Evolutionary conservation across 2,888 invertebrate species (phyloP).

Genomic region (Apoderus coryli): DNA sequence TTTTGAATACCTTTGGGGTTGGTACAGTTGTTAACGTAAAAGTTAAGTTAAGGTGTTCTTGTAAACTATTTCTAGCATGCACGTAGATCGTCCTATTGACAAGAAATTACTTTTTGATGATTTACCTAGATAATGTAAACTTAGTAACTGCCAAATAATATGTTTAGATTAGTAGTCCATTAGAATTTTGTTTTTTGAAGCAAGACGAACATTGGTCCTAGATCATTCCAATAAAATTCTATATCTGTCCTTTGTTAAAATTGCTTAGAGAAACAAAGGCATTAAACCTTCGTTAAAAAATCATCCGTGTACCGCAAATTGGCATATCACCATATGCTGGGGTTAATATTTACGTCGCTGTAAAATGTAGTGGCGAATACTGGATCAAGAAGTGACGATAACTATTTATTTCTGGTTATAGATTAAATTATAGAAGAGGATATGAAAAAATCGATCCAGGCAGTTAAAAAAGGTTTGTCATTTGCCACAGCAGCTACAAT

Average conservation of each 20-base stretch:
- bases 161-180: constrained; percentile 1
- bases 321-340: constrained; percentile 1
- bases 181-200: background rate
- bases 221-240: constrained; percentile 3
- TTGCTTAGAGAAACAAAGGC: constrained; percentile 1
- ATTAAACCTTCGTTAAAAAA: constrained; percentile 1
- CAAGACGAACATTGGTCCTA: constrained; percentile 1
- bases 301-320: constrained; percentile 2
- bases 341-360: constrained; percentile 1
- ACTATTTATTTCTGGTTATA: background rate
- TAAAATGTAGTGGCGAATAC: constrained; percentile 2
- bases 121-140: background rate
- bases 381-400: constrained; percentile 2
- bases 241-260: constrained; percentile 1
- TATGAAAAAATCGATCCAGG: background rate
- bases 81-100: constrained; percentile 1
- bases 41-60: constrained; percentile 1
- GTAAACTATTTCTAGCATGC: constrained; percentile 1
- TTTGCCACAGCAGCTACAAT: constrained; percentile 1
- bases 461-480: constrained; percentile 3
- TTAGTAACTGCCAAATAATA: constrained; percentile 2
- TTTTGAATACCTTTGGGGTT: constrained; percentile 1
- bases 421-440: constrained; percentile 1
- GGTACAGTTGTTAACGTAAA: constrained; percentile 2
- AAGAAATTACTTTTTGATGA: constrained; percentile 3